Conservation (phyloP, 2,888 invertebrate genomes). For the Phrixothrix hirtus region DNA sequence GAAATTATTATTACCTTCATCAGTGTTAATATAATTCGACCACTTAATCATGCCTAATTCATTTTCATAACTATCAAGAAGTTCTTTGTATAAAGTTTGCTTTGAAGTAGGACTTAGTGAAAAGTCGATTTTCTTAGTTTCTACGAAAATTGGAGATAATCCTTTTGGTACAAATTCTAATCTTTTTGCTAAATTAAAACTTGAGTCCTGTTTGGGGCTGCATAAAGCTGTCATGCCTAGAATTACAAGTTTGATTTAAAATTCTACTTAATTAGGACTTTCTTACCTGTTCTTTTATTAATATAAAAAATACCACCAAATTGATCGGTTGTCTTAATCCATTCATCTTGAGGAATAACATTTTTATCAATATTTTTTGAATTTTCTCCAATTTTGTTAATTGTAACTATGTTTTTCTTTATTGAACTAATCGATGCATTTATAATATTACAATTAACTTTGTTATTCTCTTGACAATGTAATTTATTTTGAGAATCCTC, state of each 20-base stretch:
- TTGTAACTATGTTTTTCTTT: background rate
- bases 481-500: no score
- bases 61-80: constrained; percentile 47
- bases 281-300: constrained; percentile 44
- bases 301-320: constrained; percentile 44
- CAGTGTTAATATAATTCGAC: constrained; percentile 45
- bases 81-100: constrained; percentile 44
- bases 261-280: no score
- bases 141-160: constrained; percentile 61
- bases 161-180: constrained; percentile 64
- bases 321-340: constrained; percentile 39
- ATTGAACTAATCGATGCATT: background rate
- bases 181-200: constrained; percentile 56
- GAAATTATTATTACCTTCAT: constrained; percentile 44
- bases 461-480: background rate
- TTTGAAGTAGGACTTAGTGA: constrained; percentile 48
- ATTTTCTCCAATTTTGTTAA: background rate
- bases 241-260: no score
- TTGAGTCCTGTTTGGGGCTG: constrained; percentile 34
- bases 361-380: background rate
- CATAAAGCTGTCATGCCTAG: constrained; percentile 44
- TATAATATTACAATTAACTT: background rate
- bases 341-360: no score
- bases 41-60: constrained; percentile 51
- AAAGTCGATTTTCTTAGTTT: constrained; percentile 41